Percentiles rank a stretch among this genome's conserved stretches.
Conservation (phyloP, 1,140 invertebrate genomes). For the Drosophila suzukii region DNA sequence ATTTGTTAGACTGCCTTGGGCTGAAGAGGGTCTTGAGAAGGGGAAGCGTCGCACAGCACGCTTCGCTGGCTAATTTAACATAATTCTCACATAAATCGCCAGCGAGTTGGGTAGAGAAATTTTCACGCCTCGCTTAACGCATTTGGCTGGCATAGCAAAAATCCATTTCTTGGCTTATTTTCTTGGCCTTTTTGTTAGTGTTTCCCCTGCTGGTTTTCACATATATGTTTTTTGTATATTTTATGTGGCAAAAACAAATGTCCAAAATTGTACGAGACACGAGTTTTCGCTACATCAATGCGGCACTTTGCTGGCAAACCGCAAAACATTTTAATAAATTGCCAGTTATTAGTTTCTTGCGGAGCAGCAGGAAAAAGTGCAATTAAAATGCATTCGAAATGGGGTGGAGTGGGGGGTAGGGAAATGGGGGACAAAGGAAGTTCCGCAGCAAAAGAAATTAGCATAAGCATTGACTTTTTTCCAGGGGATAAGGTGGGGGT, state of each 20-base stretch:
- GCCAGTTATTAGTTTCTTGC: conserved; percentile 73
- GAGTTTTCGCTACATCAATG: conserved; percentile 5
- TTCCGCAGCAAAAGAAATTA: conserved; percentile 67
- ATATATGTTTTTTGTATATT: conserved; percentile 24
- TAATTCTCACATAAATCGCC: conserved; percentile 80
- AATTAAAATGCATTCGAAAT: conserved; percentile 73
- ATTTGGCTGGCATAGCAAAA: conserved; percentile 43
- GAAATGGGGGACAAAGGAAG: conserved; percentile 39
- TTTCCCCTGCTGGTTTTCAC: background rate
- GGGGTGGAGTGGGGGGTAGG: background rate
- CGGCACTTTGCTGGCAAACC: conserved; percentile 45
- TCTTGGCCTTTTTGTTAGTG: conserved; percentile 20
- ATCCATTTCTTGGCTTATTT: conserved; percentile 26
- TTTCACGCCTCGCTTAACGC: conserved; percentile 71
- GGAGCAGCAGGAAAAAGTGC: conserved; percentile 74
- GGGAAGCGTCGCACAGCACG: conserved; percentile 26
- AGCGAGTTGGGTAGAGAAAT: conserved; percentile 76
- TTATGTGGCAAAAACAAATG: conserved; percentile 39
- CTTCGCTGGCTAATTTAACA: conserved; percentile 77
- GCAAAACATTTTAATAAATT: conserved; percentile 81
- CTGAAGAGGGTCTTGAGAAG: background rate
- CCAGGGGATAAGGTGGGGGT: conserved; percentile 14
- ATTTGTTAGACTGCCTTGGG: conserved; percentile 19
- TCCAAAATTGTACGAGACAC: conserved; percentile 50
- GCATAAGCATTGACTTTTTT: conserved; percentile 72